These are phyloP conservation scores for Eupithecia tripunctaria DNA, from an alignment of 2,888 invertebrate genomes.

Conservation along the genomic window DNA sequence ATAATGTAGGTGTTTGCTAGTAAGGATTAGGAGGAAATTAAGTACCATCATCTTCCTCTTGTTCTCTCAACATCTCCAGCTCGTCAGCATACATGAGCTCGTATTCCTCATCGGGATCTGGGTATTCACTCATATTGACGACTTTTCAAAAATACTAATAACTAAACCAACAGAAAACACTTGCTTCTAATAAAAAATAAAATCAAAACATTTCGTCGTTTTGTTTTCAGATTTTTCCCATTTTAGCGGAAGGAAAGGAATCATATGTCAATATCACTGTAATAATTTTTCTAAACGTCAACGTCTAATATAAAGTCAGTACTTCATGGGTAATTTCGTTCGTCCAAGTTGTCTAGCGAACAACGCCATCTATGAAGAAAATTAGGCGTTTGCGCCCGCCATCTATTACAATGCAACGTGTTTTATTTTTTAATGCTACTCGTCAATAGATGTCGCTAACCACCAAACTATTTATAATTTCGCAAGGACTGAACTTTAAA, in stretches of 20 bases:
- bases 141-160: constrained; percentile 5
- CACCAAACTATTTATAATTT: too few relatives aligned
- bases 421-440: too few relatives aligned
- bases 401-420: not conserved
- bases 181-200: not conserved
- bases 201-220: too few relatives aligned
- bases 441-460: too few relatives aligned
- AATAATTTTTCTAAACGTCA: not conserved
- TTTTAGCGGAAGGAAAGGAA: not conserved
- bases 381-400: not conserved
- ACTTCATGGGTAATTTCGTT: too few relatives aligned
- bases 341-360: too few relatives aligned
- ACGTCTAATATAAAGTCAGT: not conserved
- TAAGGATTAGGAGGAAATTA: constrained; percentile 16
- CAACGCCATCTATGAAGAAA: too few relatives aligned
- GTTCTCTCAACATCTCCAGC: constrained; percentile 85
- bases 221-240: too few relatives aligned
- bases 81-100: constrained; percentile 90
- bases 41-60: constrained; percentile 70
- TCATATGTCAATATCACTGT: not conserved
- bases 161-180: not conserved
- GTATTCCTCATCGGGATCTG: constrained; percentile 86
- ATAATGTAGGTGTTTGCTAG: not conserved
- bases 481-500: too few relatives aligned
- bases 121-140: constrained; percentile 75